phyloP scores from a whole-genome alignment of 2,113 vertebrate species.

The Sterna hirundo region DNA sequence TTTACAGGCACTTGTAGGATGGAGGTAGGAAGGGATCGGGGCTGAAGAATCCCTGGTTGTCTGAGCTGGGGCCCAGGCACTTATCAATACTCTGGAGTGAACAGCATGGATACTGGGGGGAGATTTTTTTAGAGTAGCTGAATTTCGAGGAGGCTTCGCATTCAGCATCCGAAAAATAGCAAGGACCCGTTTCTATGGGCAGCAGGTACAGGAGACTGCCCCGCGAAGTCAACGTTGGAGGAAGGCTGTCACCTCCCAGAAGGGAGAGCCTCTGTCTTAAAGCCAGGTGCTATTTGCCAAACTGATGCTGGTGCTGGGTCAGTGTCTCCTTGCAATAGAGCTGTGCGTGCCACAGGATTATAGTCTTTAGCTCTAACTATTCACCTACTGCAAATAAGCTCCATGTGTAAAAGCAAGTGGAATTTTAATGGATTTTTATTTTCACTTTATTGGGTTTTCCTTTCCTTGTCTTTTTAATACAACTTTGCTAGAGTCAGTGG shows the following conservation, averaged over 20 bases:
- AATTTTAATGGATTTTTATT: slow-evolving; percentile 18
- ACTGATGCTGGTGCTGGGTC: not conserved
- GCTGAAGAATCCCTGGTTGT: not conserved
- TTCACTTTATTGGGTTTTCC: not conserved
- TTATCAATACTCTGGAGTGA: not conserved
- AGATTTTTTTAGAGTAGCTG: not conserved
- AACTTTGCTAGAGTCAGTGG: not conserved
- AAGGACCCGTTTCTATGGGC: not conserved
- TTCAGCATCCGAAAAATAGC: not conserved
- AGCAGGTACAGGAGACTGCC: not conserved
- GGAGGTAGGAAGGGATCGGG: not conserved
- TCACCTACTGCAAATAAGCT: not conserved
- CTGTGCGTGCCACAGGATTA: not conserved
- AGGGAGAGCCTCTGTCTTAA: not conserved
- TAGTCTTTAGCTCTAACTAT: not conserved
- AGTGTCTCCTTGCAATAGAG: not conserved
- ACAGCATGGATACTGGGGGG: accelerated
- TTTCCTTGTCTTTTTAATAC: not conserved
- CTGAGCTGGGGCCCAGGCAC: not conserved
- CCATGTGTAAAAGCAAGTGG: not conserved
- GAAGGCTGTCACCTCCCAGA: not conserved
- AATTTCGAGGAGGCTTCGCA: not conserved
- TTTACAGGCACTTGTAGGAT: not conserved
- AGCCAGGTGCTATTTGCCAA: not conserved
- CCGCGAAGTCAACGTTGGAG: not conserved